Base-by-base conservation (phyloP, 2,113 vertebrate species). In the Epinephelus moara region DNA sequence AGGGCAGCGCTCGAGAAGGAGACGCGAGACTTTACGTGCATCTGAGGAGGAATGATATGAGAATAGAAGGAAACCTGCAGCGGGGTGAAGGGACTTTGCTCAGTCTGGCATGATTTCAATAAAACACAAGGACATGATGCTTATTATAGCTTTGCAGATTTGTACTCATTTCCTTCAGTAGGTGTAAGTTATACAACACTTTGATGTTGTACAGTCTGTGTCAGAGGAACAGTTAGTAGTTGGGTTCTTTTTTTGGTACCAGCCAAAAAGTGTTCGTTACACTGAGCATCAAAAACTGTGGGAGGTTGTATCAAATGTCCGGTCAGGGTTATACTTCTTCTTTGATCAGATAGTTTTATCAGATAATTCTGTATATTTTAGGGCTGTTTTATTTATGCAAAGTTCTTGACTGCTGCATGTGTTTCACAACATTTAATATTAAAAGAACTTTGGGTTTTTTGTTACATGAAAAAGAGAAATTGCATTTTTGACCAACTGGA, bases 101-200 rank as follows among this genome's bases (percentile, higher is more conserved):
- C 13, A 19, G 68, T 47, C 70, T 40, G 55, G 27, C 50, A 6
- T 1, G 18, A 18, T 23, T 59, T 78, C 18, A 61, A 66, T 23
- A 17, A 72, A 77, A 64, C 68, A 49, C 66, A 21, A 37, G 66
- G 50, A 67, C 47, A 6, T 0, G 21, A 1, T 15, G 47, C 55
- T 74, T 37, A 37, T 78, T 78, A 67, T 66, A 71, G 40, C 50
- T 37, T 25, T 21, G 66, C 67, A 57, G 10, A 70, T 25, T 37
- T 56, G 37, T 23, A 17, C 49, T 76, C 13, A 13, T 68, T 74
- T 75, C 70, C 63, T 55, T 52, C 23, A 49, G 49, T 1, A 21
- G 47, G 4, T 23, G 10, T 18, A 14, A 60, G 53, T 61, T 33
- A 50, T 2, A 33, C 53, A 27, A 23, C 45, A 59, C 25, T 15